These are phyloP conservation scores for Paedocypris sp. DNA, from an alignment of 2,113 vertebrate species.

Conservation along the genomic window DNA sequence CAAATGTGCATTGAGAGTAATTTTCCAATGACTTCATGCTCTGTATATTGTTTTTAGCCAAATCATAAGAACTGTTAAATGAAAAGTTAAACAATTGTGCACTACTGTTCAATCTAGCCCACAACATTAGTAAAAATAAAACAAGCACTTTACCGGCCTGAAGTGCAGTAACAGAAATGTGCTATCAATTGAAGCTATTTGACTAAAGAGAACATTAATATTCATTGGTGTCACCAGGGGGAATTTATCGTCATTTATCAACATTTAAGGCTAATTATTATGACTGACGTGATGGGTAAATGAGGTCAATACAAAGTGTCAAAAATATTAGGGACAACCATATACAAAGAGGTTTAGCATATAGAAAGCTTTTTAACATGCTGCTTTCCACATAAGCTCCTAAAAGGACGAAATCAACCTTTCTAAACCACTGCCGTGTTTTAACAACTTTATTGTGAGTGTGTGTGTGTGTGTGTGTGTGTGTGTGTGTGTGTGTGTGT, in stretches of 20 bases:
- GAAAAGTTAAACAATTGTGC: too few relatives aligned
- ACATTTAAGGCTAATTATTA: slow-evolving; percentile 49
- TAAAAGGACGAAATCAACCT: not conserved
- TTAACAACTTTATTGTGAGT: too few relatives aligned
- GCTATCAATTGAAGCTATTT: not conserved
- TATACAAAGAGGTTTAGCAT: slow-evolving; percentile 34
- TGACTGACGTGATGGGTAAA: slow-evolving; percentile 40
- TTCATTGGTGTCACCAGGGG: slow-evolving; percentile 31
- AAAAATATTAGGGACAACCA: slow-evolving; percentile 33
- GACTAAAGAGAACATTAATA: slow-evolving; percentile 33
- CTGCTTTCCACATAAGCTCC: slow-evolving; percentile 9
- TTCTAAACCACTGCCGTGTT: too few relatives aligned
- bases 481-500: too few relatives aligned
- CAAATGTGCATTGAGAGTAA: slow-evolving; percentile 43
- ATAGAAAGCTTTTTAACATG: slow-evolving; percentile 33
- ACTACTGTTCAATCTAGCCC: too few relatives aligned
- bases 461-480: too few relatives aligned
- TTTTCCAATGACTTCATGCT: slow-evolving; percentile 4
- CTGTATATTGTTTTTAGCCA: too few relatives aligned
- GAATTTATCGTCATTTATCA: slow-evolving; percentile 41
- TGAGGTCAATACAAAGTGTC: slow-evolving; percentile 41
- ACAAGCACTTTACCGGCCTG: too few relatives aligned
- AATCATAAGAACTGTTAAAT: too few relatives aligned
- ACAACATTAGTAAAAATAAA: too few relatives aligned
- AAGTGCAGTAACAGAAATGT: too few relatives aligned